phyloP scores from a whole-genome alignment of 2,797 vertebrate genomes.

The Fratercula arctica region DNA sequence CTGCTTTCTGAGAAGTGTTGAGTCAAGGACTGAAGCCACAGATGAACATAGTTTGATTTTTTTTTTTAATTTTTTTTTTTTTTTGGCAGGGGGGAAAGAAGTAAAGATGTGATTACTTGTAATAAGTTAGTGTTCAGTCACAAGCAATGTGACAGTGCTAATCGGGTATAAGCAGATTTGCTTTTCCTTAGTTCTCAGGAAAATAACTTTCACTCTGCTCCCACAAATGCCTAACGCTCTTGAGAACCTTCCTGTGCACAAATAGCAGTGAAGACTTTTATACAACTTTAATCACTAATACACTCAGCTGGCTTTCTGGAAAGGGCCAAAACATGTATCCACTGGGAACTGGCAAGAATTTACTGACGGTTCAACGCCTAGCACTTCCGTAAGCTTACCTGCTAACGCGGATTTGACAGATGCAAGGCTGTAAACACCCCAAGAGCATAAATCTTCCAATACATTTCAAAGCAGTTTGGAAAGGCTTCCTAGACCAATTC shows the following conservation, averaged over 20 bases:
- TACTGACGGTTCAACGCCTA: background rate
- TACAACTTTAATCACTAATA: background rate
- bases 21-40: background rate
- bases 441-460: background rate
- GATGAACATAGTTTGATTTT: background rate
- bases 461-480: background rate
- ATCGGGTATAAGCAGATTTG: background rate
- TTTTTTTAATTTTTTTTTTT: background rate
- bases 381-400: background rate
- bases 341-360: background rate
- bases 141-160: background rate
- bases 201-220: background rate
- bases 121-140: background rate
- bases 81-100: accelerated
- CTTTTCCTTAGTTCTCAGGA: background rate
- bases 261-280: background rate
- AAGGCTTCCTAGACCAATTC: background rate
- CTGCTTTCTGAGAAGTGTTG: background rate
- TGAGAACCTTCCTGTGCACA: background rate
- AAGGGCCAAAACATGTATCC: background rate
- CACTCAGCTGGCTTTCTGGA: background rate
- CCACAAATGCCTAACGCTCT: background rate
- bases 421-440: background rate
- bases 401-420: background rate
- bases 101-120: background rate